Percentiles rank a stretch among this genome's conserved stretches.
These are phyloP conservation scores for Crypturellus tataupa DNA, from an alignment of 2,797 vertebrate species.

Conservation along the genomic window DNA sequence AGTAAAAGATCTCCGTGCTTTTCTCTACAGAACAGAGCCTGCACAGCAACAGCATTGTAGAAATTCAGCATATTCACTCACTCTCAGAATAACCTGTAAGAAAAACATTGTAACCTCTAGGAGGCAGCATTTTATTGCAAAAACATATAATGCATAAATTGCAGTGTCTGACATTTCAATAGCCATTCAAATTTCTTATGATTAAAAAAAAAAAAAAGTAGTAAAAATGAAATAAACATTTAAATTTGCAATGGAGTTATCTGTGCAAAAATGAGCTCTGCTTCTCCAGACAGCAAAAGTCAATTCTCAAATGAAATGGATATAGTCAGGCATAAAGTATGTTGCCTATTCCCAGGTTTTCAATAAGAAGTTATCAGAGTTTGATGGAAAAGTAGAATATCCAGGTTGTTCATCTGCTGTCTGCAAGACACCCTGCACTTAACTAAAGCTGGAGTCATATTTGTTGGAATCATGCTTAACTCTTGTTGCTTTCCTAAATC, in stretches of 20 bases:
- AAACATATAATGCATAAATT: neutral
- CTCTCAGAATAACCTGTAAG: neutral
- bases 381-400: neutral
- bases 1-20: neutral
- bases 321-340: neutral
- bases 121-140: constrained; percentile 67
- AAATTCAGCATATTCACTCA: neutral
- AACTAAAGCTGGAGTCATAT: neutral
- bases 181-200: neutral
- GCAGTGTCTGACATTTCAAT: neutral
- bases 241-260: neutral
- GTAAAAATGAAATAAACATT: neutral
- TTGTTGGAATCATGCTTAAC: neutral
- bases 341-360: neutral
- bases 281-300: neutral
- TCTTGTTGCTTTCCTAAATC: neutral
- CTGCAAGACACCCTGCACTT: neutral
- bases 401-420: neutral
- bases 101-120: constrained; percentile 37
- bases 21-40: neutral
- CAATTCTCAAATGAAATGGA: neutral
- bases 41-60: rapidly evolving
- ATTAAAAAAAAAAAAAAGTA: neutral
- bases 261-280: neutral
- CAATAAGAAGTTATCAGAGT: neutral